Evolutionary conservation across 2,888 invertebrate species (phyloP), one percentile per base, ranked within the genome.

Genomic region (Agriopis marginaria): DNA sequence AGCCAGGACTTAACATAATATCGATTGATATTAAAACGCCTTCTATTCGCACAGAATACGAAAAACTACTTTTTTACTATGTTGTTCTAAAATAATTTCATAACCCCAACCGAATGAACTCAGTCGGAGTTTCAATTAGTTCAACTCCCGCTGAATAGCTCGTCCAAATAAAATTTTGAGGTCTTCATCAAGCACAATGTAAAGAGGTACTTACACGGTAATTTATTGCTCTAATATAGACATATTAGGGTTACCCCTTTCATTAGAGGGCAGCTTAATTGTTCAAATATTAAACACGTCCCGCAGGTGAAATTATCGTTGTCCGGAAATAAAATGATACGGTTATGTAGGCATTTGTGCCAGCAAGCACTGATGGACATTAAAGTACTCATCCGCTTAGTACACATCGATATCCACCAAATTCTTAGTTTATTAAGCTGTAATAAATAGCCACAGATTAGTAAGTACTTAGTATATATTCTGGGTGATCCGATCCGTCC

Each of bases 291-390:
- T 79, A 79, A 79, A 80, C 74, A 78, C 76, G 75, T 77, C 76
- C 74, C 79, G 59, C 72, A 73, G 70, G 73, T 77, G 72, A 77
- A 81, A 81, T 82, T 79, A 82, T 81, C 73, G 76, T 72, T 69
- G 68, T 47, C 73, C 74, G 77, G 78, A 80, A 82, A 82, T 82
- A 84, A 83, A 81, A 83, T 85, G 79, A 84, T 80, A 81, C 77
- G 79, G 80, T 77, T 76, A 76, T 75, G 72, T 78, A 76, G 75
- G 74, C 75, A 74, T 71, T 74, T 75, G 79, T 79, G 78, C 71
- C 73, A 72, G 62, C 74, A 76, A 75, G 75, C 70, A 73, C 76
- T 80, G 82, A 79, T 81, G 80, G 72, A 75, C 80, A 82, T 85
- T 85, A 83, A 32, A 32, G 32, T 32, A 5, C 32, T 32, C 3